Percentiles rank a stretch among this genome's conserved stretches.
Evolutionary conservation across 2,797 vertebrate genomes (phyloP).

Genomic region (Apogon talboti): DNA sequence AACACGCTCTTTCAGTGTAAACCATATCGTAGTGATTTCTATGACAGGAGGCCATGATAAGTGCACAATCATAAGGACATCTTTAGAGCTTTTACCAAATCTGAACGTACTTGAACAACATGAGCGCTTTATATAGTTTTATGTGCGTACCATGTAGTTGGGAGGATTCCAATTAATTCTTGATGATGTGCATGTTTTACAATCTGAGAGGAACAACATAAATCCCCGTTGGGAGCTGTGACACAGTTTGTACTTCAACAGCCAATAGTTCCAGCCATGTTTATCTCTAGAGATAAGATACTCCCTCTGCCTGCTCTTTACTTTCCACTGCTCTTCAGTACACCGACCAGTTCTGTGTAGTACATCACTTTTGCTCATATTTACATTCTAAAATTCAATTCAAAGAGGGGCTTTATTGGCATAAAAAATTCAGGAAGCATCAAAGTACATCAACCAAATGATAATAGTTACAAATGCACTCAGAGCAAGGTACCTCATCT

Average conservation of each 20-base stretch:
- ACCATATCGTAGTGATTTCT: slow-evolving; percentile 7
- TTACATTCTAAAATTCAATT: too few species aligned
- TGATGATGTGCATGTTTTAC: slow-evolving; percentile 13
- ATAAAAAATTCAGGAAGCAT: too few species aligned
- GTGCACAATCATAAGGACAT: neutral
- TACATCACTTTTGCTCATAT: neutral
- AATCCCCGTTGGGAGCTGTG: slow-evolving; percentile 41
- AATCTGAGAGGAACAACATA: slow-evolving; percentile 1
- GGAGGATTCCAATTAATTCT: slow-evolving; percentile 33
- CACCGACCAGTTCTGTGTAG: neutral
- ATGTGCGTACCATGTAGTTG: neutral
- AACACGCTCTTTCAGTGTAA: slow-evolving; percentile 7
- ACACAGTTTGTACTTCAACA: slow-evolving; percentile 34
- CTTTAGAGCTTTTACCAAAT: neutral
- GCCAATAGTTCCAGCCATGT: slow-evolving; percentile 15
- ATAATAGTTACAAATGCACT: too few species aligned
- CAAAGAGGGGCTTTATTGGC: too few species aligned
- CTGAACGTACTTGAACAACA: neutral
- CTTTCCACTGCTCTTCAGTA: slow-evolving; percentile 28
- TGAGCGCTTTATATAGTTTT: neutral
- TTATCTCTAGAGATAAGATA: slow-evolving; percentile 22
- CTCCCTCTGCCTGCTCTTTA: slow-evolving; percentile 23
- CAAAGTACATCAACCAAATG: too few species aligned
- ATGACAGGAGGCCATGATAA: neutral
- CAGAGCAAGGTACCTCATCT: too few species aligned